Percentiles rank a stretch among this genome's conserved stretches.
phyloP scores from a whole-genome alignment of 1,140 invertebrate genomes.

The Nephila pilipes region DNA sequence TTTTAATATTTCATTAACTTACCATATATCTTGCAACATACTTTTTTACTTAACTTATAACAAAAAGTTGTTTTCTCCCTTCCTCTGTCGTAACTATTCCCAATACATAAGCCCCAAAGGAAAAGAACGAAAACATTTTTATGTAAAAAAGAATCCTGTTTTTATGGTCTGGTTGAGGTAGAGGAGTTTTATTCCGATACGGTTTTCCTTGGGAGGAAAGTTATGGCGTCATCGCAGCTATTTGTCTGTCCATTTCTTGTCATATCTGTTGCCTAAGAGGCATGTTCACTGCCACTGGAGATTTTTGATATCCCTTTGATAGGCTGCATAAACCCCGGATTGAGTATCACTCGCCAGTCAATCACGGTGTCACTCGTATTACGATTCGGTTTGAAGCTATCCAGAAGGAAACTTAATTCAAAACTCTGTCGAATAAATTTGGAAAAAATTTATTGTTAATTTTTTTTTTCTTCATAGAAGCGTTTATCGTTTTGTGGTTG shows the following conservation, averaged over 20 bases:
- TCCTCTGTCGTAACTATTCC: neutral
- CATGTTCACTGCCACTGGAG: neutral
- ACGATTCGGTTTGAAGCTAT: neutral
- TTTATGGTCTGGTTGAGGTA: neutral
- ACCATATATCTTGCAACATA: neutral
- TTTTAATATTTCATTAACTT: no score
- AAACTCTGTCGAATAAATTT: neutral
- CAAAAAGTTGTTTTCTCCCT: neutral
- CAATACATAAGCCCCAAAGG: neutral
- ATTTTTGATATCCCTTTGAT: conserved; percentile 28
- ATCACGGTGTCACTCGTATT: neutral
- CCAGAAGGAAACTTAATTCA: neutral
- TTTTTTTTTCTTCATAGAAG: neutral
- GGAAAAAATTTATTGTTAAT: neutral
- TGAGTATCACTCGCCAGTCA: neutral
- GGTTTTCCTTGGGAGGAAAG: neutral
- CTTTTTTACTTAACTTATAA: neutral
- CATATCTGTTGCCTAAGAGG: neutral
- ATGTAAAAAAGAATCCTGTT: neutral
- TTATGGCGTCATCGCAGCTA: conserved; percentile 1
- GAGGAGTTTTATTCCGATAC: neutral
- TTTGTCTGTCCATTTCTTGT: conserved; percentile 19
- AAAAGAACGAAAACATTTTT: neutral
- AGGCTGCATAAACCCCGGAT: neutral
- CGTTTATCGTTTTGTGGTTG: neutral